Evolutionary conservation across 2,113 vertebrate genomes (phyloP).

Genomic region (rat (Rattus norvegicus)): DNA sequence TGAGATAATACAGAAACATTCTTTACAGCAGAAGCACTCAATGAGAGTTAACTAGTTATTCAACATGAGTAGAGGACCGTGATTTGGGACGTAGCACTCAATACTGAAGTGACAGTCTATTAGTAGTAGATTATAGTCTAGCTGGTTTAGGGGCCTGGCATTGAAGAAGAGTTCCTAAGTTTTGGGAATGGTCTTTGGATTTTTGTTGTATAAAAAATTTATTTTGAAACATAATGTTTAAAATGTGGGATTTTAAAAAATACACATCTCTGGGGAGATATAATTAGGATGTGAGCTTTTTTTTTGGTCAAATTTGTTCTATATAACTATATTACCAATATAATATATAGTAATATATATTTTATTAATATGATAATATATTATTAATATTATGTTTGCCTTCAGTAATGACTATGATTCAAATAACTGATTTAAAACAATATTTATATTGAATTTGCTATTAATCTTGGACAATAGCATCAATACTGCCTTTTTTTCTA

Average conservation of each 20-base stretch:
- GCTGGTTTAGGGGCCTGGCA: background rate
- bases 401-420: constrained; percentile 6
- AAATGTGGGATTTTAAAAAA: constrained; percentile 17
- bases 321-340: background rate
- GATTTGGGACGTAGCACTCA: background rate
- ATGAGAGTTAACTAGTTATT: background rate
- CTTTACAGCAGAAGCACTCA: background rate
- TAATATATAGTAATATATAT: too few species aligned
- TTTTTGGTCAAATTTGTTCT: constrained; percentile 10
- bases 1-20: background rate
- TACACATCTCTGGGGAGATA: background rate
- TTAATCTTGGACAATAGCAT: background rate
- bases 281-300: background rate
- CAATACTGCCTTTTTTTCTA: background rate
- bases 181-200: background rate
- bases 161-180: background rate
- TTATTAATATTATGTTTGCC: background rate
- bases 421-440: constrained; percentile 21
- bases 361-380: background rate
- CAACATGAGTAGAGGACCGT: background rate
- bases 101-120: background rate
- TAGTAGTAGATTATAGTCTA: background rate
- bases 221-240: constrained; percentile 30
- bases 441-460: background rate
- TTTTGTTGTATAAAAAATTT: background rate